Evolutionary conservation across 2,797 vertebrate species (phyloP).

Genomic region (Rousettus madagascariensis): DNA sequence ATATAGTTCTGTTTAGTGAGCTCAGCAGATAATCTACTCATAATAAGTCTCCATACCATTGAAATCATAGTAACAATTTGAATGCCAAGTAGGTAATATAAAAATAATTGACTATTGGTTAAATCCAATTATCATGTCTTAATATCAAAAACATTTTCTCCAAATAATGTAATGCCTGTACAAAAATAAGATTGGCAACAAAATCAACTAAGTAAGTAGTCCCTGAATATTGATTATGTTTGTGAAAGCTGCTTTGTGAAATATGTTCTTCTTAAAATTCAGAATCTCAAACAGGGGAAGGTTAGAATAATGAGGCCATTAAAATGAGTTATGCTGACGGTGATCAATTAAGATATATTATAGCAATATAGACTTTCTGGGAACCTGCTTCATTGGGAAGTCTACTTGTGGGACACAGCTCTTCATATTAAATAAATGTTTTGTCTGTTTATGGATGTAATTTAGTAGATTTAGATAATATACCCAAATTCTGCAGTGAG

Average conservation of each 20-base stretch:
- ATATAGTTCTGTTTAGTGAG: not conserved
- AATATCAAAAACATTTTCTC: slow-evolving; percentile 3
- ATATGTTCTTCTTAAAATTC: slow-evolving; percentile 77
- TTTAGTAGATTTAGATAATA: not conserved
- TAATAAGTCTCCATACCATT: not conserved
- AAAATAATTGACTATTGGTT: slow-evolving; percentile 20
- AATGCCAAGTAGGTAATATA: not conserved
- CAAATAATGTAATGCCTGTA: not conserved
- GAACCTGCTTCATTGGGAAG: slow-evolving; percentile 70
- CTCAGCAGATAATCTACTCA: not conserved
- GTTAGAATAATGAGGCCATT: slow-evolving; percentile 80
- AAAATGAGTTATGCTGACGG: slow-evolving; percentile 72
- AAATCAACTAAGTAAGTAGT: not conserved
- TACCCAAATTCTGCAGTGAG: not conserved
- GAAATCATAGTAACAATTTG: slow-evolving; percentile 35
- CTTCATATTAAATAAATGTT: slow-evolving; percentile 47
- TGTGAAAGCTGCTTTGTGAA: slow-evolving; percentile 72
- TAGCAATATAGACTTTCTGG: slow-evolving; percentile 59
- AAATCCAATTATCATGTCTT: not conserved
- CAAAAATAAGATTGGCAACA: not conserved
- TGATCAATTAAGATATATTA: slow-evolving; percentile 82
- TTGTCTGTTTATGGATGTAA: slow-evolving; percentile 30
- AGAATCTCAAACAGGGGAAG: slow-evolving; percentile 62
- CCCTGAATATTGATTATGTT: slow-evolving; percentile 69
- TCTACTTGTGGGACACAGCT: slow-evolving; percentile 50